These are phyloP conservation scores for Neoarius graeffei DNA, from an alignment of 2,113 vertebrate genomes.

Conservation along the genomic window DNA sequence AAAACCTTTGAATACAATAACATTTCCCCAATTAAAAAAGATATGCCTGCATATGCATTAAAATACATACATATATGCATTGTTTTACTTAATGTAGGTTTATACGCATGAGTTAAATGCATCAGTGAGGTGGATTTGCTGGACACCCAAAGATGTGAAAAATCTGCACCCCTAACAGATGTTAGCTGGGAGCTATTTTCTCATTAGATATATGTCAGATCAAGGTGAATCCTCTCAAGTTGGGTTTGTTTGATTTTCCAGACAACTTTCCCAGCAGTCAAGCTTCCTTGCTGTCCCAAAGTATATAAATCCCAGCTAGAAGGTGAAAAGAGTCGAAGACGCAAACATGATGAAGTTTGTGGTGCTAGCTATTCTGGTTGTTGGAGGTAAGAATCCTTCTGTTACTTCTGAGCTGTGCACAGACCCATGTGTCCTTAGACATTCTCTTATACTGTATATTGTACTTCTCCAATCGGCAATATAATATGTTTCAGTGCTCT, in stretches of 20 bases:
- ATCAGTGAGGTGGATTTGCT: not conserved
- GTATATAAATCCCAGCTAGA: slow-evolving; percentile 59
- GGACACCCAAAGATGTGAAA: not conserved
- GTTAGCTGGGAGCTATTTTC: not conserved
- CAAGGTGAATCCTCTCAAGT: slow-evolving; percentile 21
- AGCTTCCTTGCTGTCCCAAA: slow-evolving; percentile 40
- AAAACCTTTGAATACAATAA: not conserved
- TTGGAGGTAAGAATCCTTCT: slow-evolving; percentile 66
- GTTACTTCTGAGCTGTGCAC: not conserved
- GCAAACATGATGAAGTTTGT: slow-evolving; percentile 70
- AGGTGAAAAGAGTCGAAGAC: slow-evolving; percentile 19
- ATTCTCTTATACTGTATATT: not conserved
- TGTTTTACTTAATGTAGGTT: not conserved
- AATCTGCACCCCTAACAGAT: not conserved
- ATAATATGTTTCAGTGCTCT: not conserved
- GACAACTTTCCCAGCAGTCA: not conserved
- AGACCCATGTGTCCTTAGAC: not conserved
- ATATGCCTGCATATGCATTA: not conserved
- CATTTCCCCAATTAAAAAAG: not conserved
- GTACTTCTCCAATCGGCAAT: not conserved
- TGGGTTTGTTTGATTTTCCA: slow-evolving; percentile 44
- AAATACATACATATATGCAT: not conserved
- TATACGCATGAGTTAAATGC: not conserved
- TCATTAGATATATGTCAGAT: slow-evolving; percentile 22
- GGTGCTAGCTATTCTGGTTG: slow-evolving; percentile 70